Evolutionary conservation across 2,113 vertebrate genomes (phyloP).

Genomic region (Alectura lathami): DNA sequence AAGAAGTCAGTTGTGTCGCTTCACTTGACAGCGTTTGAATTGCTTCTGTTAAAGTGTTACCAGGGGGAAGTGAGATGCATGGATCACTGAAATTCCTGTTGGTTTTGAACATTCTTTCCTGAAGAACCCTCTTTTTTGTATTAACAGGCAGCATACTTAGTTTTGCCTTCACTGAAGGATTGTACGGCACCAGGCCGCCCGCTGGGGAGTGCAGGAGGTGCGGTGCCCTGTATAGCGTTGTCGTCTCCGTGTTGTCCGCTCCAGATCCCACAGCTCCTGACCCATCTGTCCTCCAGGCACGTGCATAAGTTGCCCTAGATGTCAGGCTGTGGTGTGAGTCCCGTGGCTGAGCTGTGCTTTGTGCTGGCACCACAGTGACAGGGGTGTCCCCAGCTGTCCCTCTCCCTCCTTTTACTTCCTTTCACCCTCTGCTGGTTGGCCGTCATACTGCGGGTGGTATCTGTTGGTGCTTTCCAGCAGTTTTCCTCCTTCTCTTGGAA

Average conservation of each 20-base stretch:
- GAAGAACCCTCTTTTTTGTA: not conserved
- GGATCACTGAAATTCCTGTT: not conserved
- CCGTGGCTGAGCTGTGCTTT: not conserved
- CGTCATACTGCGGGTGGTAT: not conserved
- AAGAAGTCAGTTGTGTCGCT: not conserved
- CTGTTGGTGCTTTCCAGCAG: not conserved
- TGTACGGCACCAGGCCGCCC: not conserved
- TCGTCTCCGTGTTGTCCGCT: not conserved
- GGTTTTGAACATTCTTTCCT: not conserved
- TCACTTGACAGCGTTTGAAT: not conserved
- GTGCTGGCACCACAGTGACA: not conserved
- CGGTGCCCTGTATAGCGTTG: not conserved
- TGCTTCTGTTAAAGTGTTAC: not conserved
- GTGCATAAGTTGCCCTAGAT: not conserved
- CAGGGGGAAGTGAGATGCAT: not conserved
- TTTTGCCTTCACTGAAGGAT: not conserved
- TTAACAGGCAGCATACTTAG: not conserved
- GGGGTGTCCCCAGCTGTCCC: not conserved
- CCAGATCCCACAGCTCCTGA: not conserved
- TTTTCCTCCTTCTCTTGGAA: not conserved
- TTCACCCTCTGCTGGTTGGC: not conserved
- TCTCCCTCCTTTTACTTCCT: not conserved
- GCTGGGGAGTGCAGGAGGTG: not conserved
- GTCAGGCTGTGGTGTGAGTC: not conserved
- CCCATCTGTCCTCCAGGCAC: not conserved